Evolutionary conservation across 30 jellyfish, hydroid and myxozoan genomes (phyloP), one percentile per base, ranked within the genome.

Genomic region (Aurelia sp.): DNA sequence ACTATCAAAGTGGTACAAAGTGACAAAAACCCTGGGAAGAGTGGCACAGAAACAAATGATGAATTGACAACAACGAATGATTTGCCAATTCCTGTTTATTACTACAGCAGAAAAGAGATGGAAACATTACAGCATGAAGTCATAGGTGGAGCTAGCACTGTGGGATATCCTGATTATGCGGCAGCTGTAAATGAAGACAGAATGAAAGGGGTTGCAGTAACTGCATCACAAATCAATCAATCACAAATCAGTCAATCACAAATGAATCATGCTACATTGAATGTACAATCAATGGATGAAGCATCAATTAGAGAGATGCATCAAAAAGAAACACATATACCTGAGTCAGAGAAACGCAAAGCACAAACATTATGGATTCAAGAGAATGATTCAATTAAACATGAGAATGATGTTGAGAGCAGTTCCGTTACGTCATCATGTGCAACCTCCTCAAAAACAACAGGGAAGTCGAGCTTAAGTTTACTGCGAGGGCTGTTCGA

Each of bases 1-100:
- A 44, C 15, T 44, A 44, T 7, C 73, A 24, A 73, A 73, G n/a
- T 40, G 41, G 27, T 72, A 12, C 19, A 41, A 5, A 13, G 48
- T 15, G 51, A 48, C 13, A 10, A 72, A 58, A 44, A 13, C 0
- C 61, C 52, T n/a, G 69, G 27, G 19, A 50, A 72, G 52, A 15
- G 15, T 44, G 69, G 40, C 48, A 47, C 58, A 33, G 70, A 72
- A 31, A 72, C 35, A 72, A 72, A 47, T n/a, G 69, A 61, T 8
- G 69, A 44, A n/a, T 21, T 44, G 17, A 71, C 4, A 4, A 77
- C 18, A 27, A 30, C 71, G 11, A 47, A 33, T 21, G 67, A 76
- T 35, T 51, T 77, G 18, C 88, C 88, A 17, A 79, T 77, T 58
- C 88, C 88, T 7, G 30, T 77, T n/a, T 77, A 77, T 47, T 77